Conservation (phyloP, 2,797 vertebrate genomes). For the Zenarchopterus dispar region DNA sequence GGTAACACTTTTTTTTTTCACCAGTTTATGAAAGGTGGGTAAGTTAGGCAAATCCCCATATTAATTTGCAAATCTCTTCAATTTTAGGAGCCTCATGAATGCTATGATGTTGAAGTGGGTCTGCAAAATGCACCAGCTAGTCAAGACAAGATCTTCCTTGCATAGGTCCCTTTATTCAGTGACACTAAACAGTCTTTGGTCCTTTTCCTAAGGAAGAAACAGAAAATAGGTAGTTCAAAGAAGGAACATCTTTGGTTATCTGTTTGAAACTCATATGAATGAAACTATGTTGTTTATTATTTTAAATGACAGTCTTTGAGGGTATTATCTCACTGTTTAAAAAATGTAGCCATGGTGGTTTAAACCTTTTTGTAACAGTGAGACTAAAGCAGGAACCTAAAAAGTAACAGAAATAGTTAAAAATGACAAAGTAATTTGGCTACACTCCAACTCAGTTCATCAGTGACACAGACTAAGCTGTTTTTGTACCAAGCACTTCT, state of each 20-base stretch:
- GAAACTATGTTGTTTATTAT: conserved; percentile 1
- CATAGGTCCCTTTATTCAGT: conserved; percentile 6
- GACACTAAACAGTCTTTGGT: conserved; percentile 64
- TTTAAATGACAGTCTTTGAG: conserved; percentile 1
- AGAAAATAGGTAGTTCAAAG: conserved; percentile 44
- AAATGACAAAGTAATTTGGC: conserved; percentile 21
- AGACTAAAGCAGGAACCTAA: conserved; percentile 44
- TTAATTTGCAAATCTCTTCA: conserved; percentile 6
- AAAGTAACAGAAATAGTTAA: conserved; percentile 28
- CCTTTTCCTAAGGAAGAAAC: conserved; percentile 44
- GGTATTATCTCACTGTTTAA: conserved; percentile 25
- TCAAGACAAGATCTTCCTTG: neutral
- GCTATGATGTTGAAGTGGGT: conserved; percentile 10
- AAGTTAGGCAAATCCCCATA: conserved; percentile 1
- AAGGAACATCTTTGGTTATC: conserved; percentile 5
- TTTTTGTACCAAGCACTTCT: conserved; percentile 92
- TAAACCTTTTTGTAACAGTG: conserved; percentile 31
- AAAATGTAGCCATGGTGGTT: conserved; percentile 10
- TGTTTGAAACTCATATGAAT: conserved; percentile 10
- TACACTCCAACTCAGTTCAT: conserved; percentile 36
- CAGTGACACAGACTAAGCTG: conserved; percentile 95
- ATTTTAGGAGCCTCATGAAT: conserved; percentile 2
- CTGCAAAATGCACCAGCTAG: neutral
- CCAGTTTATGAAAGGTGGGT: neutral
- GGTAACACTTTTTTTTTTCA: neutral